Conservation (phyloP, 2,113 vertebrate genomes). For the Desmodus rotundus region DNA sequence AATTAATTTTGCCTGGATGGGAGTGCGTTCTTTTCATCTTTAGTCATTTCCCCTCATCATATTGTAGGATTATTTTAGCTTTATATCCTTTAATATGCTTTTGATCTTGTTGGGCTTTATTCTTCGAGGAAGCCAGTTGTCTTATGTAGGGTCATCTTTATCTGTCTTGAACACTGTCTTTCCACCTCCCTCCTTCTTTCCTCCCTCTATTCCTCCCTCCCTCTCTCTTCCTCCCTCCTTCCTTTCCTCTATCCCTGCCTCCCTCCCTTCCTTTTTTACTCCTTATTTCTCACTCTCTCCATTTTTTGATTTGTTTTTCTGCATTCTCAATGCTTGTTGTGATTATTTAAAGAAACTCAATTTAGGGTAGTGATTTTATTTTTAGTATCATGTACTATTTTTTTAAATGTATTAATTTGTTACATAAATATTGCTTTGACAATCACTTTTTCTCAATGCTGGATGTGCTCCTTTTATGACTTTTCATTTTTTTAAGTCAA, state of each 20-base stretch:
- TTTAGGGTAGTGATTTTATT: conserved; percentile 5
- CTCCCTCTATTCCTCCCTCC: not conserved
- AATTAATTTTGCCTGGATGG: not conserved
- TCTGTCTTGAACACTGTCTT: not conserved
- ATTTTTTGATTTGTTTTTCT: not conserved
- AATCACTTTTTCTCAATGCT: not conserved
- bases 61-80: not conserved
- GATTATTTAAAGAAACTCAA: not conserved
- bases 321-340: not conserved
- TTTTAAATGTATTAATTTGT: not conserved
- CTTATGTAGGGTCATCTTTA: not conserved
- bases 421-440: not conserved
- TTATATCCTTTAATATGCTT: not conserved
- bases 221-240: fast-evolving
- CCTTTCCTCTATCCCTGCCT: not conserved
- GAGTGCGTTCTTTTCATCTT: not conserved
- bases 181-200: not conserved
- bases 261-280: not conserved
- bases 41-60: not conserved
- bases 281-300: not conserved
- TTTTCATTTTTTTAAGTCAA: not conserved
- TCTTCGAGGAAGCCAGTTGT: not conserved
- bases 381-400: not conserved
- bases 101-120: not conserved
- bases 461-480: not conserved